Conservation (phyloP, 2,797 vertebrate genomes). For the Muscicapa striata region DNA sequence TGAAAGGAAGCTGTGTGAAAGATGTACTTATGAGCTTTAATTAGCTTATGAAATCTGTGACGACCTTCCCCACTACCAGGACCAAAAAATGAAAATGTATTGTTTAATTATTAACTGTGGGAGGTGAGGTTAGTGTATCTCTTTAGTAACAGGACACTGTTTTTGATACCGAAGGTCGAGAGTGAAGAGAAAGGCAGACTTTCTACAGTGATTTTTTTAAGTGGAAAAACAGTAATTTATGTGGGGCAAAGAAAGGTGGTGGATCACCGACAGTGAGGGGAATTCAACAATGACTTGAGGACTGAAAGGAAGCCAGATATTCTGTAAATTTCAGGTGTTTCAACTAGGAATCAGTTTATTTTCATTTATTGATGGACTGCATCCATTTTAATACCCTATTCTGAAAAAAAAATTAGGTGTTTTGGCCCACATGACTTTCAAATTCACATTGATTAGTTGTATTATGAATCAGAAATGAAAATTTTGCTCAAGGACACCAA, state of each 20-base stretch:
- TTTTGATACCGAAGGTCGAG: neutral
- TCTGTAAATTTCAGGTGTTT: neutral
- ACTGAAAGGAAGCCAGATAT: neutral
- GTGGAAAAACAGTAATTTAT: neutral
- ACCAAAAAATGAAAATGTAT: constrained; percentile 30
- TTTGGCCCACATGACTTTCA: neutral
- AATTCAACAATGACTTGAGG: neutral
- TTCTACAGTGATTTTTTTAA: neutral
- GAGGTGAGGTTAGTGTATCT: neutral
- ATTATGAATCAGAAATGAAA: constrained; percentile 1
- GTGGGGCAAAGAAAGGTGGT: neutral
- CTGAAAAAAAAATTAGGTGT: neutral
- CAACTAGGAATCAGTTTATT: neutral
- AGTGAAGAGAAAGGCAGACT: neutral
- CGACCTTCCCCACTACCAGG: neutral
- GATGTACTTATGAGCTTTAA: constrained; percentile 38
- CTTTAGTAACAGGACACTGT: neutral
- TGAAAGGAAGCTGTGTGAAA: constrained; percentile 42
- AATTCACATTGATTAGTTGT: neutral
- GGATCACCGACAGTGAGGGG: neutral
- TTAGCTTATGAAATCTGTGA: constrained; percentile 40
- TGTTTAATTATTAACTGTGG: constrained; percentile 25
- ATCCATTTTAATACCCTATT: neutral
- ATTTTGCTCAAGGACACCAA: neutral
- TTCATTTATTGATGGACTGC: neutral